Evolutionary conservation across 2,888 invertebrate species (phyloP), one percentile per base, ranked within the genome.

Genomic region (Gerosis bhagava): DNA sequence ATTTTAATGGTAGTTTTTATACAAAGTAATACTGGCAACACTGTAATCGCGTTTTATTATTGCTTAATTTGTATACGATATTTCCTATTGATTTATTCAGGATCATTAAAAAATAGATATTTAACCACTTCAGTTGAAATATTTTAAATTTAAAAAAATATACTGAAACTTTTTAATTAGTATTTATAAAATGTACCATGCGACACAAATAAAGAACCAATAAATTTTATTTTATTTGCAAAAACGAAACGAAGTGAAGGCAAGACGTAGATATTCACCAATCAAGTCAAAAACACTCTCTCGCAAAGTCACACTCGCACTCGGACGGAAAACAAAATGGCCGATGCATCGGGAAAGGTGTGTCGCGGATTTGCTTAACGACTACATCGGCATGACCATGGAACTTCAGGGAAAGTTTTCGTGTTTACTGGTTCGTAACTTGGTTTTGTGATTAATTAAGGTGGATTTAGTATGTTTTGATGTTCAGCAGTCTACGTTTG

Each of bases 401-500:
- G 74, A 82, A 83, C 82, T 79, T 76, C 83, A 77, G 21, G 87
- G 86, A 79, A 86, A 78, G 82, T 83, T 82, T 73, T 70, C 83
- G 86, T 87, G 87, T 83, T 63, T 73, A 64, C 87, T 87, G 87
- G 87, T 87, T 81, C 87, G 87, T 87, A 87, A 87, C 87, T 77
- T 86, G 84, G 81, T 82, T 74, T 87, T 87, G 86, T 86, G 86
- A 76, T 83, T 76, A 74, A 69, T 76, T 86, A 81, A 83, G 78
- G 83, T 86, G 87, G 73, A 84, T 79, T 77, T 76, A 80, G 72
- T 76, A 78, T 80, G 68, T 73, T 77, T 46, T 77, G 77, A 74
- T 80, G 76, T 81, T 65, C 79, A 79, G 77, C 73, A 64, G 58
- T 56, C 65, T 48, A 42, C 62, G 54, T 53, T 56, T 63, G 61